Percentiles rank a stretch among this genome's conserved stretches.
phyloP scores from a whole-genome alignment of 1,140 invertebrate species.

The Drosophila sp. region DNA sequence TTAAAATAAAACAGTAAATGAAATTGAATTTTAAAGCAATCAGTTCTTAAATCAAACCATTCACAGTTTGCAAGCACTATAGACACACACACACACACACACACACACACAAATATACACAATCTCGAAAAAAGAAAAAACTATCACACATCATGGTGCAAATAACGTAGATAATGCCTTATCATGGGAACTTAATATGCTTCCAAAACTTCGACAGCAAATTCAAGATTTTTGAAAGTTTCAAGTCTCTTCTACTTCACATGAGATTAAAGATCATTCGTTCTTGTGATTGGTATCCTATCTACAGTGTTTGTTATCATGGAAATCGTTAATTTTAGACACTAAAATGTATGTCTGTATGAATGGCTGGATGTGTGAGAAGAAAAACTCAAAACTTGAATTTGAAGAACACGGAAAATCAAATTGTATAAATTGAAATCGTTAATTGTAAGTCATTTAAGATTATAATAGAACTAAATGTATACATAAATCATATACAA shows the following conservation, averaged over 20 bases:
- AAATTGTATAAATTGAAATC: slow-evolving; percentile 56
- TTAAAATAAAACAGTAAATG: background rate
- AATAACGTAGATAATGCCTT: background rate
- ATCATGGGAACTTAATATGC: too few relatives aligned
- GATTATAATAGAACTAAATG: background rate
- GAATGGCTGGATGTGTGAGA: slow-evolving; percentile 38
- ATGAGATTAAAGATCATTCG: background rate
- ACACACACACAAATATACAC: slow-evolving; percentile 11
- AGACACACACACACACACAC: slow-evolving; percentile 14
- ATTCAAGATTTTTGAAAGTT: too few relatives aligned
- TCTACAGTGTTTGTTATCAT: background rate
- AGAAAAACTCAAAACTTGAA: slow-evolving; percentile 18
- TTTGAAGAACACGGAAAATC: slow-evolving; percentile 36
- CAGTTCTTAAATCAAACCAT: slow-evolving; percentile 3
- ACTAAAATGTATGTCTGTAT: slow-evolving; percentile 29
- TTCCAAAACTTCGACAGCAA: too few relatives aligned
- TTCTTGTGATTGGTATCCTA: background rate
- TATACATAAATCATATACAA: slow-evolving; percentile 14
- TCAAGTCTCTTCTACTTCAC: too few relatives aligned
- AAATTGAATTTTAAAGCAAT: slow-evolving; percentile 10
- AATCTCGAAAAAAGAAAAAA: slow-evolving; percentile 18
- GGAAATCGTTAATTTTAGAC: background rate
- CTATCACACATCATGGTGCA: slow-evolving; percentile 21
- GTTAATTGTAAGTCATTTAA: slow-evolving; percentile 31
- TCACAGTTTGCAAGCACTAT: slow-evolving; percentile 31